Evolutionary conservation across 2,888 invertebrate genomes (phyloP).

Genomic region (Branchellion lobata): DNA sequence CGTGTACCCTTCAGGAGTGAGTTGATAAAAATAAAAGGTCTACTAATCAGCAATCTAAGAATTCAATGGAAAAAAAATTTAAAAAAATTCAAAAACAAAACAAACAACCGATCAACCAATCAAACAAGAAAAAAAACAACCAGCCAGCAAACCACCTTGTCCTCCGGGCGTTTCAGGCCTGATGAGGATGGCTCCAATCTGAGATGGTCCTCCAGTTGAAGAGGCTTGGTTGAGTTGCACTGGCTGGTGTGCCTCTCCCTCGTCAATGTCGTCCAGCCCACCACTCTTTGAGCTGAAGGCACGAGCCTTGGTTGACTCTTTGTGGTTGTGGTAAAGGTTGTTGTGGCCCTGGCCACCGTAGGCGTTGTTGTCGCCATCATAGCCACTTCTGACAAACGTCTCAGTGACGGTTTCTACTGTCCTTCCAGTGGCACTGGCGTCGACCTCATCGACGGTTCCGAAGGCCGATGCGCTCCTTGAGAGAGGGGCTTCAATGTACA

Average conservation of each 20-base stretch:
- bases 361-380: not conserved
- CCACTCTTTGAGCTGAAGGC: slow-evolving; percentile 5
- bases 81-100: too few species aligned
- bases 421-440: not conserved
- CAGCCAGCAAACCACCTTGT: not conserved
- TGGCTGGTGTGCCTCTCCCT: slow-evolving; percentile 11
- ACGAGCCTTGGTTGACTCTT: not conserved
- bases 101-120: not conserved
- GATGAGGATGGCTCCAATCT: slow-evolving; percentile 33
- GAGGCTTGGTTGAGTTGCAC: slow-evolving; percentile 17
- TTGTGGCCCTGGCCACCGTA: not conserved
- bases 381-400: not conserved
- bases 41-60: too few species aligned
- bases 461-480: slow-evolving; percentile 41
- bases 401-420: not conserved
- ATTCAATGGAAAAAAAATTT: too few species aligned
- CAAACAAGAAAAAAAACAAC: not conserved
- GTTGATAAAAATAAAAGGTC: too few species aligned
- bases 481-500: slow-evolving; percentile 46
- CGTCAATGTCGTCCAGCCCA: slow-evolving; percentile 8
- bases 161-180: slow-evolving; percentile 9
- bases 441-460: not conserved
- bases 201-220: not conserved
- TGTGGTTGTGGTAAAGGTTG: not conserved
- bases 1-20: not conserved